These are phyloP conservation scores for Pocillopora verrucosa DNA, from an alignment of 64 coral and sea anemone genomes.

Conservation along the genomic window DNA sequence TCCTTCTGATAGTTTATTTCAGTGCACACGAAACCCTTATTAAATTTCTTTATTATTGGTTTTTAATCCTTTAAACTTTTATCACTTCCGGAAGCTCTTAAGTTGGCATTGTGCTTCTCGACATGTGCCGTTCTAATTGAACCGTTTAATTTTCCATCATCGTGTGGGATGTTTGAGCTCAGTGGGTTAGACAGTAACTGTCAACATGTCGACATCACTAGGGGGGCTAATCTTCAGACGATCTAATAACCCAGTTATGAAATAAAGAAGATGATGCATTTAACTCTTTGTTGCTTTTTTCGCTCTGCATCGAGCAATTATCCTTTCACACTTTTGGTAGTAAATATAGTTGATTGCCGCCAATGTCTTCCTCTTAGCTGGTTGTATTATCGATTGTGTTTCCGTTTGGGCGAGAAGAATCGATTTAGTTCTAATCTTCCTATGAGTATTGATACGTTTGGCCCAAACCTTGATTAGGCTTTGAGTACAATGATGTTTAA, in stretches of 20 bases:
- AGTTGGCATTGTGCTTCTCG: not conserved
- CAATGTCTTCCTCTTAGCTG: not conserved
- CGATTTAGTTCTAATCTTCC: not conserved
- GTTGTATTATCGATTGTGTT: not conserved
- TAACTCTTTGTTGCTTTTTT: not conserved
- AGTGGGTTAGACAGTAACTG: not conserved
- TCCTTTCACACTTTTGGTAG: not conserved
- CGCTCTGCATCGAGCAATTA: not conserved
- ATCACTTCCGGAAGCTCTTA: conserved; percentile 32
- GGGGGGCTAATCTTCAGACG: not conserved
- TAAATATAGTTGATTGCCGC: not conserved
- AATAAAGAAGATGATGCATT: not conserved
- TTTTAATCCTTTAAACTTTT: conserved; percentile 31
- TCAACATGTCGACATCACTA: conserved; percentile 10
- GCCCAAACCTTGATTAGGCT: not conserved
- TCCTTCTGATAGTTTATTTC: no score
- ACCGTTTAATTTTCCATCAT: conserved; percentile 15
- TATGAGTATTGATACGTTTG: conserved; percentile 5
- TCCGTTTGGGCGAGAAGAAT: conserved; percentile 7
- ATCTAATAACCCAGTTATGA: conserved; percentile 14
- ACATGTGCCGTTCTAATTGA: conserved; percentile 9
- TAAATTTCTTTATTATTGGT: conserved; percentile 33
- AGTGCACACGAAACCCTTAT: not conserved
- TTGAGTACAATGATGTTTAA: not conserved
- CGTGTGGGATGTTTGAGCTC: conserved; percentile 11